Percentiles rank a stretch among this genome's conserved stretches.
These are phyloP conservation scores for Lota lota DNA, from an alignment of 2,113 vertebrate species.

Conservation along the genomic window DNA sequence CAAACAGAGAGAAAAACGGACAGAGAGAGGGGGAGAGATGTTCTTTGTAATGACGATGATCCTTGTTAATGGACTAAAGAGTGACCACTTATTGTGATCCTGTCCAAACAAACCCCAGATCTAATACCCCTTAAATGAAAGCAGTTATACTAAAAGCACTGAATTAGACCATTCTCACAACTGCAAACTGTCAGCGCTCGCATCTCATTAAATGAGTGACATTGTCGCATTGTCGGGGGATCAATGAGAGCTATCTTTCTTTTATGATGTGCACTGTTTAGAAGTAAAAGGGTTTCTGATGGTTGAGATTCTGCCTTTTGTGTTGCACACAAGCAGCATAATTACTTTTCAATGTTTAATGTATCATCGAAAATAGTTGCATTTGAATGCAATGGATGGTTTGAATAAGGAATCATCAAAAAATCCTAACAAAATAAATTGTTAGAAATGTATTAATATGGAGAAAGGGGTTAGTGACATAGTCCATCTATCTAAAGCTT, in stretches of 20 bases:
- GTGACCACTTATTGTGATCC: conserved; percentile 81
- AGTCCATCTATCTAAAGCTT: no score
- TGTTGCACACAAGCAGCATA: conserved; percentile 68
- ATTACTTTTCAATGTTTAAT: conserved; percentile 79
- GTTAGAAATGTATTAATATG: background rate
- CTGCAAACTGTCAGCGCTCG: conserved; percentile 78
- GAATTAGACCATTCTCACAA: conserved; percentile 78
- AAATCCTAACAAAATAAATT: background rate
- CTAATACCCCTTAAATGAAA: conserved; percentile 86
- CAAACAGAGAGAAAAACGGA: conserved; percentile 35
- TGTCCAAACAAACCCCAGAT: conserved; percentile 86
- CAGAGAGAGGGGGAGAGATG: conserved; percentile 35
- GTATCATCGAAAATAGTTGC: conserved; percentile 68
- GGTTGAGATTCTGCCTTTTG: conserved; percentile 73
- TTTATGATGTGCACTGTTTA: conserved; percentile 76
- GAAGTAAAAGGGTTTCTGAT: conserved; percentile 70
- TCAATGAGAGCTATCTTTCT: conserved; percentile 85
- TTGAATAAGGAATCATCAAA: conserved; percentile 44
- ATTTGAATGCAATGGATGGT: conserved; percentile 70
- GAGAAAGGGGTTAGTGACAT: no score
- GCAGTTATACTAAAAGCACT: conserved; percentile 78
- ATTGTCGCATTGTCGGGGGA: conserved; percentile 75
- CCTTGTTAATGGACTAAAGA: conserved; percentile 78
- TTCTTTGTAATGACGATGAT: conserved; percentile 65
- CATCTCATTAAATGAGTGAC: conserved; percentile 84